Evolutionary conservation across 2,888 invertebrate species (phyloP).

Genomic region (Automeris io): DNA sequence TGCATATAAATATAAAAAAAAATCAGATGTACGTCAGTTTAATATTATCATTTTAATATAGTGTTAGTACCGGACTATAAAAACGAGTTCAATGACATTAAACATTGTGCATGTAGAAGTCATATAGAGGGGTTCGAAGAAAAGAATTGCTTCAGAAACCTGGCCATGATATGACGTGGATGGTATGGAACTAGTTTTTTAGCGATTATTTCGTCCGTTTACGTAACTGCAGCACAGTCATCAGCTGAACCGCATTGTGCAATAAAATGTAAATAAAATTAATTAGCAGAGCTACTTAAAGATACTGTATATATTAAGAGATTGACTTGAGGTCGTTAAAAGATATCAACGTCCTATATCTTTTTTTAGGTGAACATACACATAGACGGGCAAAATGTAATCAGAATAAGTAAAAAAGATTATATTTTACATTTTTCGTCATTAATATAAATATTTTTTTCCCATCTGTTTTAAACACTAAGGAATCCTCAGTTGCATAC

Average conservation of each 20-base stretch:
- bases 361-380: too few species aligned
- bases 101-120: slow-evolving; percentile 1
- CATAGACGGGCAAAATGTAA: too few species aligned
- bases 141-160: slow-evolving; percentile 8
- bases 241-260: slow-evolving; percentile 48
- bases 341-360: too few species aligned
- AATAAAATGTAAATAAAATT: slow-evolving; percentile 64
- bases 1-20: too few species aligned
- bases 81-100: slow-evolving; percentile 8
- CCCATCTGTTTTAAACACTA: too few species aligned
- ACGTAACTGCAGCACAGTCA: slow-evolving; percentile 51
- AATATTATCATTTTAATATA: too few species aligned
- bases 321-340: too few species aligned
- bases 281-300: slow-evolving; percentile 37
- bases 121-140: slow-evolving; percentile 3
- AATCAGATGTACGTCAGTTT: too few species aligned
- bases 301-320: not conserved
- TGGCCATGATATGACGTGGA: slow-evolving; percentile 50
- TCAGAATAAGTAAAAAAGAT: too few species aligned
- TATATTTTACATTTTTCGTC: too few species aligned
- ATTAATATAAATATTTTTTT: too few species aligned
- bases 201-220: slow-evolving; percentile 57
- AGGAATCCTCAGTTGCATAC: too few species aligned
- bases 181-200: slow-evolving; percentile 69
- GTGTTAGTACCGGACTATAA: not conserved